Percentiles rank a stretch among this genome's conserved stretches.
phyloP scores from a whole-genome alignment of 2,888 invertebrate genomes.

The Oligia fasciuncula region DNA sequence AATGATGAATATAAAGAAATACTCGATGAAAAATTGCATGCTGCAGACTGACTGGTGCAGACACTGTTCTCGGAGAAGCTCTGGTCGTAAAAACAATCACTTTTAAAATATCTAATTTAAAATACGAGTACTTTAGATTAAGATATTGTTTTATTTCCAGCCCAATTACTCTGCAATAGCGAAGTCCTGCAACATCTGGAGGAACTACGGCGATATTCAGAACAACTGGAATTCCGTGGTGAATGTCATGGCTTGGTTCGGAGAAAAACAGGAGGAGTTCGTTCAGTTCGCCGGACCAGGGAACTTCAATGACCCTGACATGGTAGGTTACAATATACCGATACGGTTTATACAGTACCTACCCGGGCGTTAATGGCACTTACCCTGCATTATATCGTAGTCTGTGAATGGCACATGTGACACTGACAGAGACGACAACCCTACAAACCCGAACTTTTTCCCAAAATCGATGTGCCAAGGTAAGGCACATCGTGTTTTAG shows the following conservation, averaged over 20 bases:
- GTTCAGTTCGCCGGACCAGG: slow-evolving; percentile 91
- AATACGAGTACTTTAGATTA: too few species aligned
- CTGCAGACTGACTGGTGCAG: not conserved
- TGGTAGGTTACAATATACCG: slow-evolving; percentile 83
- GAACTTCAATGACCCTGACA: slow-evolving; percentile 93
- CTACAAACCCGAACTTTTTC: not conserved
- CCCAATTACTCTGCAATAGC: slow-evolving; percentile 90
- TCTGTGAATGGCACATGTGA: not conserved
- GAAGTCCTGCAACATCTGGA: slow-evolving; percentile 92
- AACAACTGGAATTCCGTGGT: slow-evolving; percentile 91
- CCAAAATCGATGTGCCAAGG: not conserved
- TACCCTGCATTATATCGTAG: too few species aligned
- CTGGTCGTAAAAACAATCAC: not conserved
- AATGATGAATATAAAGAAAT: not conserved
- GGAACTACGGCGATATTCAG: slow-evolving; percentile 92
- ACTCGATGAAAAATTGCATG: not conserved
- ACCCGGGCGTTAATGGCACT: not conserved
- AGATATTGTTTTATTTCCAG: slow-evolving; percentile 73
- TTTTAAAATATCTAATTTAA: not conserved
- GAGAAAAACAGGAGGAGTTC: slow-evolving; percentile 90
- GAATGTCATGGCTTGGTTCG: slow-evolving; percentile 91
- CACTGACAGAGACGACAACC: too few species aligned
- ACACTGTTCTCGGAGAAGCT: not conserved
- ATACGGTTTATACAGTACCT: not conserved
- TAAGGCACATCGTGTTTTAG: too few species aligned